Evolutionary conservation across 2,113 vertebrate species (phyloP), one percentile per base, ranked within the genome.

Genomic region (Thamnaconus septentrionalis): DNA sequence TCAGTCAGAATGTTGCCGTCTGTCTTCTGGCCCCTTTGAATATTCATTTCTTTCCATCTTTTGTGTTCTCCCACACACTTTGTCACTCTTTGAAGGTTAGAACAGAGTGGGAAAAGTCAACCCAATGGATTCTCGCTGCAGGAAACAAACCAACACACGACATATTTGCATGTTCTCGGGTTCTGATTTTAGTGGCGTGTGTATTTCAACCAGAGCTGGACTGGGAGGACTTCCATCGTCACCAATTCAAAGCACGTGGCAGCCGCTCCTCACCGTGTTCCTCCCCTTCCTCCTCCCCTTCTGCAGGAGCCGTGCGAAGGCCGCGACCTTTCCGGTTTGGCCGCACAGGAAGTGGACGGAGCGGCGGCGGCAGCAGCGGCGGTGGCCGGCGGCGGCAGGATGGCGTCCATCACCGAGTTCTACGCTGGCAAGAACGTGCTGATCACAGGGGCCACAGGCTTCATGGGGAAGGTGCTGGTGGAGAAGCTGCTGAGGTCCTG

Each of bases 381-480:
- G 5, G 18, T 31, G 18, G 18, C 69, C 5, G 49, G 48, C 7
- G 65, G 65, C 44, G 63, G 45, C 88, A 78, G 64, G 62, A 95
- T 96, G 95, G 91, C 93, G 66, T 90, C 90, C 64, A 87, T 98
- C 5, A 91, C 94, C 1, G 91, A 93, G 40, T 98, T 91, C 87
- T 98, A 98, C 64, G 82, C 88, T 3, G 93, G 93, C 72, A 98
- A 98, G 88, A 93, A 84, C 0, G 81, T 98, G 39, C 91, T 98
- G 80, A 92, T 98, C 87, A 98, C 95, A 0, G 96, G 96, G 64
- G 96, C 94, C 63, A 98, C 96, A 0, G 96, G 96, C 70, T 98
- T 98, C 90, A 90, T 98, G 94, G 96, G 96, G 6, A 98, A 98
- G 82, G 96, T 98, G 57, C 85, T 98, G 83, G 84, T 98, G 90